Base-by-base conservation (phyloP, 2,888 invertebrate genomes). In the Perizoma flavofasciatum region DNA sequence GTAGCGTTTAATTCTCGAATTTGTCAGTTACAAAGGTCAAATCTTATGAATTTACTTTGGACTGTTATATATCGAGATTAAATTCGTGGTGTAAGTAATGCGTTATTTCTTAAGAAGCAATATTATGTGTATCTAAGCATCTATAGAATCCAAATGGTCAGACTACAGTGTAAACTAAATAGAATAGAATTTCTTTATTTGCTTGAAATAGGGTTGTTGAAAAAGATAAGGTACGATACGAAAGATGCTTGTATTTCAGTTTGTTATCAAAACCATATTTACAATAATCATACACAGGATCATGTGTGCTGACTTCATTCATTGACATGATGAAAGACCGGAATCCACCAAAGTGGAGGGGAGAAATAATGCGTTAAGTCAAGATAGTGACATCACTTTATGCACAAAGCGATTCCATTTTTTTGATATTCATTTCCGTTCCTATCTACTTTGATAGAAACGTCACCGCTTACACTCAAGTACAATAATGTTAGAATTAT, bases 61-160 rank as follows among this genome's bases (percentile, higher is more conserved):
- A 37, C 37, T 37, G 6, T 6, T 6, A 5, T 37, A 6, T 3
- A 37, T 1, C 37, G 7, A 37, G 37, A 37, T 37, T 37, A 6
- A 37, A 37, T 37, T 5, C 37, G 5, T 7, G 4, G 5, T 37
- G 37, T 37, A 1, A 7, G 37, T 5, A 5, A 37, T 37, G 22
- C 22, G 22, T 22, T 22, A 22, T 22, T 22, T 22, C 22, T 22
- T 22, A 22, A 22, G 22, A 37, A 37, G 37, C 37, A 37, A 37
- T 37, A 22, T 37, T 6, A 4, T 37, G 37, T 37, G 37, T 44
- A 43, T 57, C 22, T 8, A 40, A 37, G 45, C 49, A 59, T 45
- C 34, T 53, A 46, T 49, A 34, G 6, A 53, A 53, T 40, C 11
- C 44, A 51, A 51, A 47, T 5, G 6, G 37, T n/a, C n/a, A n/a